Evolutionary conservation across 2,888 invertebrate genomes (phyloP), one percentile per base, ranked within the genome.

Genomic region (Idaea biselata): DNA sequence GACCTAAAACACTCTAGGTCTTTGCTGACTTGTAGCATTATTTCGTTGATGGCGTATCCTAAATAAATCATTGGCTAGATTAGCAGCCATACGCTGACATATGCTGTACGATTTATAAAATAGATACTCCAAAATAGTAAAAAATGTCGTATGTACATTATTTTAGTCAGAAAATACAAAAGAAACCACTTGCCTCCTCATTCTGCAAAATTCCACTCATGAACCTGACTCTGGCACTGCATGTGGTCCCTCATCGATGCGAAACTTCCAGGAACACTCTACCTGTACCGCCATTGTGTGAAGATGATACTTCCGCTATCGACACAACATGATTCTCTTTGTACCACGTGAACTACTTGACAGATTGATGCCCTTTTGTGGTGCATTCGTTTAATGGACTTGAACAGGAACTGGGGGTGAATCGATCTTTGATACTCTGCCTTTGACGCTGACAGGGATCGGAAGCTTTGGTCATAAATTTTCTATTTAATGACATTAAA

Each of bases 231-330:
- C 44, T 11, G 2, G 8, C 44, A 44, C 44, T 44, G 44, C 44
- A 44, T 44, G 44, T 44, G 44, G 44, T 44, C 44, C 14, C 44
- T 44, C 14, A 18, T 16, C 55, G 58, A 55, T 58, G 58, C 33
- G 25, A 18, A 55, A 59, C 63, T 71, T 70, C 71, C 65, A 66
- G 65, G 71, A 71, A 71, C 68, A 18, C 56, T 64, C 63, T 69
- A 68, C 66, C 68, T 71, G 63, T 58, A 17, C 66, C 44, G 54
- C 69, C 68, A 61, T 63, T 32, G 59, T 31, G 53, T 55, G 33
- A 17, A 63, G 67, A 62, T 66, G 67, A 64, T 60, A 65, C 68
- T 66, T 71, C 70, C 71, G 65, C 44, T 44, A 44, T 44, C 44
- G 44, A 44, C 44, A 44, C 44, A 44, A 44, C 44, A 44, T 44